Conservation (phyloP, 2,113 vertebrate species). For the Callocephalon fimbriatum region DNA sequence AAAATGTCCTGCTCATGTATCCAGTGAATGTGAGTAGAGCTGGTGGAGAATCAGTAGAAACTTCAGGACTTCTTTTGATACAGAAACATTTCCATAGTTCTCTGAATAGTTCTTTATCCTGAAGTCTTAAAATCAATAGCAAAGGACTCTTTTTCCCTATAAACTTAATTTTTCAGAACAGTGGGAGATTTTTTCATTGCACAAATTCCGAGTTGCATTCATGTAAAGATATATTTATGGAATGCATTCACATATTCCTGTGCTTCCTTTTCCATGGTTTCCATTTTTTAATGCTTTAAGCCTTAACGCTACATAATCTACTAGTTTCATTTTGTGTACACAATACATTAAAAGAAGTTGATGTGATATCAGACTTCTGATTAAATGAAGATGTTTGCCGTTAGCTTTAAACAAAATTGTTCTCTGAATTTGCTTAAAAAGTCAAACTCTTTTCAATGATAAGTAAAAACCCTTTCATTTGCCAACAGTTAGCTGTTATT, state of each 20-base stretch:
- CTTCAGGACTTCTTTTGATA: not conserved
- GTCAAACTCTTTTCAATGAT: not conserved
- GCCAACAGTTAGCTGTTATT: not conserved
- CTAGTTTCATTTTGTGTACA: not conserved
- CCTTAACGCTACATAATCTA: not conserved
- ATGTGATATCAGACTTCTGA: not conserved
- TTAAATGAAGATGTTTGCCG: not conserved
- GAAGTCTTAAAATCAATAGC: not conserved
- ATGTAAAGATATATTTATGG: not conserved
- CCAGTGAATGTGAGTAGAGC: not conserved
- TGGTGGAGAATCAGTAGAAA: not conserved
- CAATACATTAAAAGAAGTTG: not conserved
- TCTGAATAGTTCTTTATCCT: not conserved
- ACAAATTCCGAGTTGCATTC: not conserved
- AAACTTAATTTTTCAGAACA: not conserved
- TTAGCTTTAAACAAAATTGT: not conserved
- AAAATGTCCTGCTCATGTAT: not conserved
- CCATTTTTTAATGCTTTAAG: not conserved
- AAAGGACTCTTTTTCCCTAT: not conserved
- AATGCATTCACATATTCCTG: not conserved
- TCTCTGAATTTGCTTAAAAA: not conserved
- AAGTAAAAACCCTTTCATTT: not conserved
- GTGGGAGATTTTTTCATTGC: not conserved
- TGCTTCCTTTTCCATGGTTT: not conserved
- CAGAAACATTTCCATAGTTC: not conserved